Conservation (phyloP, 2,888 invertebrate species). For the Sisyra nigra region DNA sequence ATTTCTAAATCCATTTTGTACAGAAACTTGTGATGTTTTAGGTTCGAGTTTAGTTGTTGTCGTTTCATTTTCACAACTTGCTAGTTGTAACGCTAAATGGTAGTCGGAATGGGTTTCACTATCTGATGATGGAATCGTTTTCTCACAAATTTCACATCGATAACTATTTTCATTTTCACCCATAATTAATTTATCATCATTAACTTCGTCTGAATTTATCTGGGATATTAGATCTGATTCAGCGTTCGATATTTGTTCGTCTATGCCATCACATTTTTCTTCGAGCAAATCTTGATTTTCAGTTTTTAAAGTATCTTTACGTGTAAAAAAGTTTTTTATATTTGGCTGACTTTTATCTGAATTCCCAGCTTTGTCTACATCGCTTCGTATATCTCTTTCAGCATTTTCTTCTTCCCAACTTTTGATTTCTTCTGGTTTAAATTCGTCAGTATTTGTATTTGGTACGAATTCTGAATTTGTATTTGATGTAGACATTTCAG, state of each 20-base stretch:
- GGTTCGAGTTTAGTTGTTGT: constrained; percentile 14
- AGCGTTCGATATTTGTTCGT: constrained; percentile 15
- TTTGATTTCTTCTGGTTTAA: neutral
- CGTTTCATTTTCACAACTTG: constrained; percentile 11
- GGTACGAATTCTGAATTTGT: neutral
- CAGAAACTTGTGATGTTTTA: constrained; percentile 19
- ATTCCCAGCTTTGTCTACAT: neutral
- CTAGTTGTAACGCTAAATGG: constrained; percentile 49
- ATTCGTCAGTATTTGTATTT: neutral
- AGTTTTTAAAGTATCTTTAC: neutral
- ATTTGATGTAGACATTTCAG: neutral
- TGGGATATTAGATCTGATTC: constrained; percentile 16
- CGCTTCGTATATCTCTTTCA: neutral
- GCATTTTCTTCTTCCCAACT: neutral
- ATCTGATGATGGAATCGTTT: constrained; percentile 39
- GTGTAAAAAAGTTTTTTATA: neutral
- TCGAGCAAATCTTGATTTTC: constrained; percentile 1
- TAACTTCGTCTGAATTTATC: constrained; percentile 8
- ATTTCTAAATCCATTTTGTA: constrained; percentile 4
- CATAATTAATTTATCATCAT: constrained; percentile 20
- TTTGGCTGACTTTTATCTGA: neutral
- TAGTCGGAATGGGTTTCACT: constrained; percentile 65
- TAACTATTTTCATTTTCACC: constrained; percentile 23
- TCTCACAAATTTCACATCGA: constrained; percentile 51
- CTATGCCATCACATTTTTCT: constrained; percentile 6